Percentiles rank a stretch among this genome's conserved stretches.
Evolutionary conservation across 2,888 invertebrate species (phyloP).

Genomic region (Microdon myrmicae): DNA sequence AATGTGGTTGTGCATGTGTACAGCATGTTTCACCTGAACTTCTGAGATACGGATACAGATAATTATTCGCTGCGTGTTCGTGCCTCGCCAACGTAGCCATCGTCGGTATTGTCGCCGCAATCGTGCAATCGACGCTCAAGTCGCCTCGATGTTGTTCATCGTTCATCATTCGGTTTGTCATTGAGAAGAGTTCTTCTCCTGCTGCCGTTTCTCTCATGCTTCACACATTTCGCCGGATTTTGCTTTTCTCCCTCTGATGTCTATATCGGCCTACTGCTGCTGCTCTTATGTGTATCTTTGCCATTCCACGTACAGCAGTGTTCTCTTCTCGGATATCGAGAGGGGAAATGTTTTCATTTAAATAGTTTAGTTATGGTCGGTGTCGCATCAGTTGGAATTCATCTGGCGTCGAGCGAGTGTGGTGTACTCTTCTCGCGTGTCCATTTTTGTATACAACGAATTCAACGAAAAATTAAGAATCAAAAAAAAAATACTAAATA

Average conservation of each 20-base stretch:
- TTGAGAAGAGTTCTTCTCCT: slow-evolving; percentile 47
- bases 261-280: slow-evolving; percentile 31
- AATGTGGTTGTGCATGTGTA: slow-evolving; percentile 11
- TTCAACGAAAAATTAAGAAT: too few species aligned
- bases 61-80: slow-evolving; percentile 42
- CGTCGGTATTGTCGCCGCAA: slow-evolving; percentile 4
- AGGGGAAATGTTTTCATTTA: slow-evolving; percentile 59
- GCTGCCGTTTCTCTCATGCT: slow-evolving; percentile 32
- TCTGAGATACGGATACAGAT: slow-evolving; percentile 45
- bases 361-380: slow-evolving; percentile 63
- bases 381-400: slow-evolving; percentile 61
- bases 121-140: background rate
- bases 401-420: slow-evolving; percentile 61
- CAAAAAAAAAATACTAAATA: too few species aligned
- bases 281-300: slow-evolving; percentile 33
- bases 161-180: slow-evolving; percentile 1
- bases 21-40: slow-evolving; percentile 23
- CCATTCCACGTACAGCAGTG: slow-evolving; percentile 23
- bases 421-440: too few species aligned
- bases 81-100: slow-evolving; percentile 19
- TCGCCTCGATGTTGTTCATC: slow-evolving; percentile 12
- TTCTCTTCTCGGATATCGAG: slow-evolving; percentile 33
- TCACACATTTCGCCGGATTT: slow-evolving; percentile 6
- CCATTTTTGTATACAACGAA: too few species aligned
- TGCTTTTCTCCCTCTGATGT: slow-evolving; percentile 18